A percentile compares a stretch with the other conserved stretches of the same genome.
Conservation (phyloP, 2,113 vertebrate genomes). For the Cardinalis cardinalis region DNA sequence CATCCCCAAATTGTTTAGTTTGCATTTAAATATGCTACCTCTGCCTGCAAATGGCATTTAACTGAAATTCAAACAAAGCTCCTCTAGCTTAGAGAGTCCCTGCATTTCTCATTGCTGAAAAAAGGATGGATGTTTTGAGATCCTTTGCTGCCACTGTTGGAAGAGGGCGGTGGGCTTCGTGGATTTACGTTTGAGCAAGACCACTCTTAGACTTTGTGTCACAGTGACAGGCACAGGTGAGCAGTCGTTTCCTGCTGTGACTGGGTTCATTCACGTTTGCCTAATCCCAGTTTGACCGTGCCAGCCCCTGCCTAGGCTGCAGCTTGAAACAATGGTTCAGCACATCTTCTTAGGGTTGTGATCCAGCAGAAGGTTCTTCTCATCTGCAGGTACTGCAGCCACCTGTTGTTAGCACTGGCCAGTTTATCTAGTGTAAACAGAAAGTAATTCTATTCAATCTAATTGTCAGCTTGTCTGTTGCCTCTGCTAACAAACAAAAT, state of each 20-base stretch:
- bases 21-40: conserved; percentile 11
- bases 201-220: neutral
- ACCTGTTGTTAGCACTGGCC: conserved; percentile 35
- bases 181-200: neutral
- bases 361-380: neutral
- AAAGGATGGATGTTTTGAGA: neutral
- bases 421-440: conserved; percentile 36
- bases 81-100: neutral
- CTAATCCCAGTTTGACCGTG: neutral
- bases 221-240: neutral
- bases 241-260: neutral
- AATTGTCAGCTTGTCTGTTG: conserved; percentile 5
- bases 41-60: neutral
- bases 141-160: rapidly evolving
- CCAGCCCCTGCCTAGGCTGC: neutral
- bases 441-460: conserved; percentile 52
- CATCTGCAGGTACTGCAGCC: neutral
- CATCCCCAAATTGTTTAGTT: neutral
- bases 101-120: neutral
- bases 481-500: neutral
- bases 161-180: neutral
- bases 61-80: neutral
- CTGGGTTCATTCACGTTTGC: neutral
- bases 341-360: neutral
- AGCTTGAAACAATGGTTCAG: neutral